Base-by-base conservation (phyloP, 2,888 invertebrate species). In the Pachliopta kotzebuea region DNA sequence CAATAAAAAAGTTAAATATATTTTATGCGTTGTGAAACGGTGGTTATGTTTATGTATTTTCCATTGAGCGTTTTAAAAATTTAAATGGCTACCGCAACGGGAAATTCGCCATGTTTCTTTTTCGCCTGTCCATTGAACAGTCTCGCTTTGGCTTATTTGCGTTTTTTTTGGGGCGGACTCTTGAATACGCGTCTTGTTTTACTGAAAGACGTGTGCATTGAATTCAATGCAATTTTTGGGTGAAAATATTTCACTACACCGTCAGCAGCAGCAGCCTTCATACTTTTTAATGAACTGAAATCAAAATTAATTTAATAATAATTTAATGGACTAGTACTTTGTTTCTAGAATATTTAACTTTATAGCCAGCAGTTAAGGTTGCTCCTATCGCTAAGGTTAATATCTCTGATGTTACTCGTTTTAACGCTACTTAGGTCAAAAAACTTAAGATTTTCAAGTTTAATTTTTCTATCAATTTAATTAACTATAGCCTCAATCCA, bases 91-190 rank as follows among this genome's bases (percentile, higher is more conserved):
- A 59, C 7, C 63, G 59, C 72, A 72, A 72, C 73, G 71, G 72
- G 71, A 72, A 61, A 71, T 70, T 70, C 69, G 65, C 67, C 67
- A 65, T 68, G 68, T 71, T 73, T 68, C 70, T 72, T 73, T 73
- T 72, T 67, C 67, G 69, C 63, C 64, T 65, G 68, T 72, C 73
- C 75, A 76, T 76, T 76, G 74, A 76, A 68, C 71, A 70, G 74
- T 74, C 74, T 55, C 55, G 54, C 58, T 62, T 55, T 56, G 65
- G 58, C 23, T 54, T 58, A 24, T 62, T 61, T 52, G 23, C 8
- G 8, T 56, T 65, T 61, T 60, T 65, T 60, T 65, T 65, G n/a
- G 56, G n/a, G 49, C 37, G 62, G 55, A 50, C 58, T 65, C 58
- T 61, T 58, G 58, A 65, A 65, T 65, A 55, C 65, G 50, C 62